Percentiles rank a stretch among this genome's conserved stretches.
These are phyloP conservation scores for Lepidurus packardi DNA, from an alignment of 1,140 invertebrate species.

Conservation along the genomic window DNA sequence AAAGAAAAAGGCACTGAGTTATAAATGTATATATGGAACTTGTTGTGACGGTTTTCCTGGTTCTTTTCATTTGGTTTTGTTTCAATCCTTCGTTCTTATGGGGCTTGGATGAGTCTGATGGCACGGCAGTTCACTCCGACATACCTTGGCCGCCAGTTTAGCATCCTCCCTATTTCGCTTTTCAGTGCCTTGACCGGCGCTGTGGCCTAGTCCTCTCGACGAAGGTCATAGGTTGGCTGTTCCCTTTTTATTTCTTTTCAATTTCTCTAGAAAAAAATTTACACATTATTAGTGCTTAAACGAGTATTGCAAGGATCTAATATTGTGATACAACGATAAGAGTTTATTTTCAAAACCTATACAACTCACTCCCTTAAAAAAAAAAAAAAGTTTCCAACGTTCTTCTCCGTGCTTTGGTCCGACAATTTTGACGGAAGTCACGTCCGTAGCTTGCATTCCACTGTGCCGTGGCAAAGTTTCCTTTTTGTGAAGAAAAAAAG, in stretches of 20 bases:
- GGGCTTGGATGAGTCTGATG: not conserved
- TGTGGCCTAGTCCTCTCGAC: not conserved
- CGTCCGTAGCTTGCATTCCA: slow-evolving; percentile 14
- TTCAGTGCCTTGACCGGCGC: not conserved
- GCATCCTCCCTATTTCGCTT: not conserved
- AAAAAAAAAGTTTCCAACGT: not conserved
- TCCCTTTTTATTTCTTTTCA: no score
- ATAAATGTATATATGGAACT: not conserved
- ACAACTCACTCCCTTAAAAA: not conserved
- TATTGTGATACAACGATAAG: not conserved
- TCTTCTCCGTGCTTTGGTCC: slow-evolving; percentile 12
- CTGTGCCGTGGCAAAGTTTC: not conserved
- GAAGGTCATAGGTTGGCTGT: not conserved
- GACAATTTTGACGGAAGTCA: slow-evolving; percentile 11
- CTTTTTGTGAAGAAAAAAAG: no score
- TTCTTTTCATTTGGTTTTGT: not conserved
- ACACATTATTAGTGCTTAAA: no score
- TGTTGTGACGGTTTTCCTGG: slow-evolving; percentile 9
- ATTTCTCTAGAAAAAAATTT: no score
- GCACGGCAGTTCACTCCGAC: not conserved
- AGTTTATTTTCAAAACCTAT: not conserved
- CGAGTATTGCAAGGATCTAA: no score
- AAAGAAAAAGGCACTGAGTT: not conserved
- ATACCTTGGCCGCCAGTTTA: not conserved
- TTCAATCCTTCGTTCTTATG: not conserved